Base-by-base conservation (phyloP, 1,140 invertebrate species). In the Hyles vespertilio region DNA sequence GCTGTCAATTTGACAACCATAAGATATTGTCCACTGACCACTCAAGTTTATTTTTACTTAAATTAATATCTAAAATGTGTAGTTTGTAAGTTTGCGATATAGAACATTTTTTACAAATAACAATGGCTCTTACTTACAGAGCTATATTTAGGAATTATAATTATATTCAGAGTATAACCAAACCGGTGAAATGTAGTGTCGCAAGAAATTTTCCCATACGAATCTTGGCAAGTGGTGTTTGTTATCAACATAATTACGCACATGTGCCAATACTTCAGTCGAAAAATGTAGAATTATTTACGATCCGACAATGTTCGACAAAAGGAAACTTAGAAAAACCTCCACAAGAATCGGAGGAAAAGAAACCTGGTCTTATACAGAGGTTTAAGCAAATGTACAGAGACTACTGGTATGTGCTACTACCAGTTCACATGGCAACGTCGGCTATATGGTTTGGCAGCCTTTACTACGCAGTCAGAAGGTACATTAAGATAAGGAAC, bases 341-440 rank as follows among this genome's bases (percentile, higher is more conserved):
- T 7, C 52, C 68, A 11, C 56, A 63, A 52, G 70, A 74, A 49
- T 51, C 65, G 51, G 54, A 92, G 92, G 59, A 92, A 92, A 71
- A 72, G 33, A 93, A 94, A 70, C 66, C 90, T 33, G 90, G 93
- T 3, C 70, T 98, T 8, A 94, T 96, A 77, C 92, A 96, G 74
- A 93, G 92, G 73, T 97, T 98, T 85, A 98, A 98, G 85, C 90
- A 94, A 75, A 95, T 98, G 93, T 96, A 96, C 74, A 95, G 94
- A 84, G 94, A 98, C 79, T 98, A 99, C 89, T 98, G 97, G 95
- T 97, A 98, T 89, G 94, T 98, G 58, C 79, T 98, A 43, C 89
- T 98, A 58, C 96, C 96, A 36, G 96, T 98, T 1, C 97, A 99
- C 89, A 70, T 96, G 56, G 90, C 94, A 5, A 98, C 97, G 8